Evolutionary conservation across 2,797 vertebrate species (phyloP), one percentile per base, ranked within the genome.

Genomic region (Otolemur crassicaudatus): DNA sequence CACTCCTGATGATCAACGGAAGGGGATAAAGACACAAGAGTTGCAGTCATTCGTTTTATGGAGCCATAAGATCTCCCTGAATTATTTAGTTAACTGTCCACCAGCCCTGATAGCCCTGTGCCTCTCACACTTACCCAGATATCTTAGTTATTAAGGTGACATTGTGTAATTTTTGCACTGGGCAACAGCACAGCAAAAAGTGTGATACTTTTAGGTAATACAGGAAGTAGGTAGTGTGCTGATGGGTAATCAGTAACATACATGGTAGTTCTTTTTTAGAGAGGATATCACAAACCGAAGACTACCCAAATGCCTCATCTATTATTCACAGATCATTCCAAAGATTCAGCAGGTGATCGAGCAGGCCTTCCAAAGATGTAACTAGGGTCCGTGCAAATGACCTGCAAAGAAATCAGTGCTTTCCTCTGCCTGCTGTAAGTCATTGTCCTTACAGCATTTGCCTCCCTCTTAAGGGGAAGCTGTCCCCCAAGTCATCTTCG

Each of bases 81-180:
- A 98, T 97, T 97, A 97, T 97, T 97, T 97, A 97, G 73, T 37
- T 81, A 92, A 90, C 96, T 65, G 34, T 95, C 95, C 80, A 73
- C 82, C 46, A 83, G 91, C 87, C 75, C 83, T 97, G 96, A 96
- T 5, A 87, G 90, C 69, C 27, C 56, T 67, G 46, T 58, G 85
- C 82, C 73, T 97, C 96, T 97, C 87, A 72, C 23, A 81, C n/a
- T 94, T 90, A 81, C 87, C 97, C 88, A 97, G 97, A 97, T 96
- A 94, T 95, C 82, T 93, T 95, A 73, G 96, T 97, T 97, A 96
- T 95, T 93, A 96, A 90, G 69, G 91, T 92, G 95, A 94, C 29
- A 49, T 87, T 94, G 96, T 90, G 94, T 90, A 81, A 95, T 96
- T 87, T 94, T 85, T 87, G 80, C 87, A 56, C 16, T 85, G 90